Conservation (phyloP, 2,888 invertebrate genomes). For the Patella pellucida region DNA sequence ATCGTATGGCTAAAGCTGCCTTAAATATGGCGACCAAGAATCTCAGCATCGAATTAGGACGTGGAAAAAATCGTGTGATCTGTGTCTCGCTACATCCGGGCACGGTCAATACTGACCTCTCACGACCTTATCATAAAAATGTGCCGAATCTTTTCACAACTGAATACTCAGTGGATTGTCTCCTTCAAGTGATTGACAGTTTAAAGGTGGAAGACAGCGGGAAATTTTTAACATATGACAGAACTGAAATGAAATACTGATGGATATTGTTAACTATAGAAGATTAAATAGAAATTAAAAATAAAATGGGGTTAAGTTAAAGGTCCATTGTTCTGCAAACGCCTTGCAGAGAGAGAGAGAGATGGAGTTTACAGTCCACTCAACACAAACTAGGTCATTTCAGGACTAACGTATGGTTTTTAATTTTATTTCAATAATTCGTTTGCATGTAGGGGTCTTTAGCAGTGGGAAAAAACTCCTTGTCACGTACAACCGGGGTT, state of each 20-base stretch:
- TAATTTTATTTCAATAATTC: too few species aligned
- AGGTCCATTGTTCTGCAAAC: neutral
- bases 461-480: too few species aligned
- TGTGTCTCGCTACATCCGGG: conserved; percentile 60
- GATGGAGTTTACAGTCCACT: too few species aligned
- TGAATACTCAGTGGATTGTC: conserved; percentile 49
- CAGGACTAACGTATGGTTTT: too few species aligned
- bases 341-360: too few species aligned
- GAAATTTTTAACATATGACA: conserved; percentile 56
- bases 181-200: conserved; percentile 53
- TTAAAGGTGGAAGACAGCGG: conserved; percentile 50
- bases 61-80: conserved; percentile 49
- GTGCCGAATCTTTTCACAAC: conserved; percentile 54
- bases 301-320: too few species aligned
- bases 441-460: too few species aligned
- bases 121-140: conserved; percentile 59
- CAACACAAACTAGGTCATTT: too few species aligned
- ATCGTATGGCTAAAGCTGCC: conserved; percentile 60
- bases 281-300: neutral
- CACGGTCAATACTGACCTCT: conserved; percentile 59
- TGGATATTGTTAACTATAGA: neutral
- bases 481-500: too few species aligned
- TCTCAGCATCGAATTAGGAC: conserved; percentile 56
- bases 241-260: conserved; percentile 49
- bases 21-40: conserved; percentile 63